Conservation (phyloP, 1,140 invertebrate species). For the Cherax destructor region DNA sequence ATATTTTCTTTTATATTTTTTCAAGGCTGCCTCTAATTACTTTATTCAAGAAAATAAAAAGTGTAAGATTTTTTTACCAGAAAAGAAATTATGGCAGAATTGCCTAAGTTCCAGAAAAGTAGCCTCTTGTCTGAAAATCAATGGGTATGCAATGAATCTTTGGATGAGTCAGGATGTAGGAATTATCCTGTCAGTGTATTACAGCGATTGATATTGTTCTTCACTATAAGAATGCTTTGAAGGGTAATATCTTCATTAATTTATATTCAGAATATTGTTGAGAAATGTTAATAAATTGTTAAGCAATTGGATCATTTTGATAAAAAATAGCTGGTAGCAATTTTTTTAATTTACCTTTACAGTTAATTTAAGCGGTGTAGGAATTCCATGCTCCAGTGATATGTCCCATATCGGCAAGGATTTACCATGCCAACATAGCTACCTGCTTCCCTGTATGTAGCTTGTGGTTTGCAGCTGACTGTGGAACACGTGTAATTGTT, state of each 20-base stretch:
- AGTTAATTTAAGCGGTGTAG: too few species aligned
- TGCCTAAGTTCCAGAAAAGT: background rate
- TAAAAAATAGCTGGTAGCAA: background rate
- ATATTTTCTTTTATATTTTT: background rate
- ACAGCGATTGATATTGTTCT: background rate
- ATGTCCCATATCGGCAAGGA: too few species aligned
- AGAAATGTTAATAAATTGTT: background rate
- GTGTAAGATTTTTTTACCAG: background rate
- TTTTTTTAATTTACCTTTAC: too few species aligned
- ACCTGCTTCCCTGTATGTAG: too few species aligned
- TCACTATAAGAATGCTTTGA: background rate
- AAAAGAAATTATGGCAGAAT: background rate
- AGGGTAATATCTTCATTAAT: too few species aligned
- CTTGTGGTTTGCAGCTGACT: too few species aligned
- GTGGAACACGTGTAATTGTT: too few species aligned
- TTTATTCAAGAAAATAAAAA: background rate
- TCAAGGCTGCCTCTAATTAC: background rate
- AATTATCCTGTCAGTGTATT: background rate
- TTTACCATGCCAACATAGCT: too few species aligned
- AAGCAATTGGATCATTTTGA: background rate
- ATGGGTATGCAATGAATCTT: background rate
- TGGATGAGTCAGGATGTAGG: background rate
- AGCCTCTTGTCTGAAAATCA: background rate
- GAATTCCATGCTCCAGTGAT: too few species aligned
- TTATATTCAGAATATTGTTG: background rate